phyloP scores from a whole-genome alignment of 2,888 invertebrate species.

The Aleiodes alternator region DNA sequence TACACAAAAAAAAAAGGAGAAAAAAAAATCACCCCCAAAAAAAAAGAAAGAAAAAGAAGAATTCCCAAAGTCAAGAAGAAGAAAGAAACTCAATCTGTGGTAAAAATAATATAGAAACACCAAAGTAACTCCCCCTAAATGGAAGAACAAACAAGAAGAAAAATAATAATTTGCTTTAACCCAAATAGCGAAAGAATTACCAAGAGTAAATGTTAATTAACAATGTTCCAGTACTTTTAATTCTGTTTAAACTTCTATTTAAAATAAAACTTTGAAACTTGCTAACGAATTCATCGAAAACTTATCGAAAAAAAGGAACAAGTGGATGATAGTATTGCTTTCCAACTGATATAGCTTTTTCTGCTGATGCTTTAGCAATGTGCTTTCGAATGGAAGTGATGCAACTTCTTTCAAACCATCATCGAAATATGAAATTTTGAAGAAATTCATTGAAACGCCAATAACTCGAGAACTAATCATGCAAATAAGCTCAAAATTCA shows the following conservation, averaged over 20 bases:
- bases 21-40: neutral
- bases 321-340: too few relatives aligned
- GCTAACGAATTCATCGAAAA: constrained; percentile 4
- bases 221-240: constrained; percentile 4
- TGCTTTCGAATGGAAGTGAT: too few relatives aligned
- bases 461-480: too few relatives aligned
- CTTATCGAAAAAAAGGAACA: neutral
- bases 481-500: too few relatives aligned
- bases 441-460: too few relatives aligned
- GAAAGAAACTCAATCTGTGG: too few relatives aligned
- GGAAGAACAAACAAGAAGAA: neutral
- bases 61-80: too few relatives aligned
- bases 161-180: neutral
- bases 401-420: too few relatives aligned
- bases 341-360: neutral
- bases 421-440: too few relatives aligned
- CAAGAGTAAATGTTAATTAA: neutral
- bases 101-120: too few relatives aligned
- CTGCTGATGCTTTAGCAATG: too few relatives aligned
- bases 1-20: neutral
- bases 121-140: too few relatives aligned
- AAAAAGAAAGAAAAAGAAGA: neutral
- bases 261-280: neutral
- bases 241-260: neutral
- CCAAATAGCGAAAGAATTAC: constrained; percentile 4